Percentiles rank a stretch among this genome's conserved stretches.
Conservation (phyloP, 2,888 invertebrate genomes). For the Sesamia inferens region DNA sequence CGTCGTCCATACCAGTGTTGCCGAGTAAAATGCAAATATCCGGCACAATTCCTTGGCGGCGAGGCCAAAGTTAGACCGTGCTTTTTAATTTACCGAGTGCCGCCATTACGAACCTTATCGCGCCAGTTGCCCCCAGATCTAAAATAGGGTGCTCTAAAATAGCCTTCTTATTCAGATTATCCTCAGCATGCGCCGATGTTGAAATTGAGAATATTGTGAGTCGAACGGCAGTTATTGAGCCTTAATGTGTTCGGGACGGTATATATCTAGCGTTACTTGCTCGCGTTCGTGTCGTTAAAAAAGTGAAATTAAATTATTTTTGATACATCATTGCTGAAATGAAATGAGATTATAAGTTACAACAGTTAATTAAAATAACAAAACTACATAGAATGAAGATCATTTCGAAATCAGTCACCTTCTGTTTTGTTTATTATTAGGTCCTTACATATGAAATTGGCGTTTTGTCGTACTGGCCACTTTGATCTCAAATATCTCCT, state of each 20-base stretch:
- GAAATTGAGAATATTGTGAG: conserved; percentile 76
- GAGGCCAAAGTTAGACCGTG: conserved; percentile 74
- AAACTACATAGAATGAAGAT: neutral
- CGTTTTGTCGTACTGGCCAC: too few relatives aligned
- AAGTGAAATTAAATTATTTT: conserved; percentile 76
- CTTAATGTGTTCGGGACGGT: conserved; percentile 74
- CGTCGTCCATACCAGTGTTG: conserved; percentile 66
- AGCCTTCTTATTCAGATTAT: conserved; percentile 81
- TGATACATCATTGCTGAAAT: conserved; percentile 62
- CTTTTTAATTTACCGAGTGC: conserved; percentile 85
- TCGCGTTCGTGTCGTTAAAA: conserved; percentile 72
- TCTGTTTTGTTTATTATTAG: neutral
- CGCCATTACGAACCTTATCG: conserved; percentile 81
- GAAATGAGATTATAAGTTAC: conserved; percentile 45
- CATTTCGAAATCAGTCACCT: neutral
- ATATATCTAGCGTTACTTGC: conserved; percentile 71
- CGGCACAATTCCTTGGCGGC: conserved; percentile 71
- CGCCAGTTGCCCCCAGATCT: conserved; percentile 77
- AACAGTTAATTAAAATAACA: too few relatives aligned
- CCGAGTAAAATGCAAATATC: conserved; percentile 78
- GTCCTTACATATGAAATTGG: too few relatives aligned
- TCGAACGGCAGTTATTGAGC: conserved; percentile 76
- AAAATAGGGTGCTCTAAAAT: conserved; percentile 79
- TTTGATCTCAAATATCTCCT: too few relatives aligned
- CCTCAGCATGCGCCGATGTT: conserved; percentile 74